These are phyloP conservation scores for Anoplopoma fimbria DNA, from an alignment of 2,113 vertebrate species.

Conservation along the genomic window DNA sequence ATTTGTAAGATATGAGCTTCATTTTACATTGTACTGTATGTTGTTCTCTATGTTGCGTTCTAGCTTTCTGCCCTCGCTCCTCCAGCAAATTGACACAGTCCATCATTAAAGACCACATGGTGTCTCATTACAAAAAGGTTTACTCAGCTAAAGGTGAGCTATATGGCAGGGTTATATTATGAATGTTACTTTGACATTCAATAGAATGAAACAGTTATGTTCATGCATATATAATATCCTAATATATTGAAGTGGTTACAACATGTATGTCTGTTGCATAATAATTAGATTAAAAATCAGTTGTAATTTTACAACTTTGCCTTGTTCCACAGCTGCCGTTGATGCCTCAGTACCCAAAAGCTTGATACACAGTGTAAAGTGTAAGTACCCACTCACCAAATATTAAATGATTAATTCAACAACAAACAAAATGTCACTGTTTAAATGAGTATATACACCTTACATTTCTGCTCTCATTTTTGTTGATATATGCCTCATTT, in stretches of 20 bases:
- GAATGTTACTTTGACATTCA: not conserved
- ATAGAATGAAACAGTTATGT: not conserved
- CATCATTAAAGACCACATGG: conserved; percentile 92
- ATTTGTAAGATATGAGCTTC: conserved; percentile 3
- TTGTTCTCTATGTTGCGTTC: conserved; percentile 37
- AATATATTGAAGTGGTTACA: not conserved
- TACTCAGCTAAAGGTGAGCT: conserved; percentile 94
- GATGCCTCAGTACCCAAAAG: conserved; percentile 92
- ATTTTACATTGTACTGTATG: not conserved
- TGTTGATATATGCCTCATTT: not conserved
- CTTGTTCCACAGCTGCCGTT: conserved; percentile 85
- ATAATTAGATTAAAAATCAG: not conserved
- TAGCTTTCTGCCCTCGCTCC: conserved; percentile 86
- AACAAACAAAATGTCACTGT: not conserved
- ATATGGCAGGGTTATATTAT: not conserved
- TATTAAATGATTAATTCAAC: not conserved
- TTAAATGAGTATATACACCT: not conserved
- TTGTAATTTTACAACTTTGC: not conserved
- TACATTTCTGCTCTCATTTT: not conserved
- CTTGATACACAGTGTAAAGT: conserved; percentile 87
- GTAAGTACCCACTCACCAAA: conserved; percentile 83
- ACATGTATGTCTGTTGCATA: not conserved
- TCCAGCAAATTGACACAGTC: conserved; percentile 86
- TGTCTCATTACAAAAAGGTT: conserved; percentile 94
- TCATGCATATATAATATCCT: not conserved